Evolutionary conservation across 30 jellyfish, hydroid and myxozoan species (phyloP).

Genomic region (Turritopsis rubra): DNA sequence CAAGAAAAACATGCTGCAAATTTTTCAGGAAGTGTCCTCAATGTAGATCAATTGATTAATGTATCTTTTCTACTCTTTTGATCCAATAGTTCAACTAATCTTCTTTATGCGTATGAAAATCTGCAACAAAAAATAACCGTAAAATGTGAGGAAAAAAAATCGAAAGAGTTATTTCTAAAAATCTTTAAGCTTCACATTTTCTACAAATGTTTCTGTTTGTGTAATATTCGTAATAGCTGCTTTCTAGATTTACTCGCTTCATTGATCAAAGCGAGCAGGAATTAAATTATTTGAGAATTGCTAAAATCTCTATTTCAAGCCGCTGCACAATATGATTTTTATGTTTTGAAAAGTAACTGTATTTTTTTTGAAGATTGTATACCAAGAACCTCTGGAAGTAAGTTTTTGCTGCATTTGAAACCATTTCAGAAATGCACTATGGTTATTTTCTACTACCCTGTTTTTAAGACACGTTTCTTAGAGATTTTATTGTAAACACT

Average conservation of each 20-base stretch:
- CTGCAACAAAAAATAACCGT: not conserved
- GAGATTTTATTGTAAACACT: not conserved
- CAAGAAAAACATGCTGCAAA: not conserved
- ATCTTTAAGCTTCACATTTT: too few relatives aligned
- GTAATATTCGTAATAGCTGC: too few relatives aligned
- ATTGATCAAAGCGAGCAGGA: not conserved
- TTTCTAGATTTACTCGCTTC: not conserved
- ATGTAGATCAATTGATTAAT: not conserved
- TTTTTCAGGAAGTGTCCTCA: not conserved
- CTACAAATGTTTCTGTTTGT: too few relatives aligned
- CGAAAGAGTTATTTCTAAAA: not conserved
- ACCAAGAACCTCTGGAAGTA: not conserved
- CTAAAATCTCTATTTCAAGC: not conserved
- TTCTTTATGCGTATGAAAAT: not conserved
- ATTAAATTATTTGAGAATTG: not conserved
- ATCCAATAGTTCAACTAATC: not conserved
- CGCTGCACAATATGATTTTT: not conserved
- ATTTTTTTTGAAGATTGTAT: not conserved
- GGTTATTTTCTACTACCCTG: too few relatives aligned
- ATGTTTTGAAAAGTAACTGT: not conserved
- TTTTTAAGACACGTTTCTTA: too few relatives aligned
- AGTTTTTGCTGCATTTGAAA: not conserved
- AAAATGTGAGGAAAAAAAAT: not conserved
- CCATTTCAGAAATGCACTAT: too few relatives aligned
- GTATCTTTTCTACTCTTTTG: not conserved